phyloP scores from a whole-genome alignment of 2,888 invertebrate species.

The Volucella inanis region DNA sequence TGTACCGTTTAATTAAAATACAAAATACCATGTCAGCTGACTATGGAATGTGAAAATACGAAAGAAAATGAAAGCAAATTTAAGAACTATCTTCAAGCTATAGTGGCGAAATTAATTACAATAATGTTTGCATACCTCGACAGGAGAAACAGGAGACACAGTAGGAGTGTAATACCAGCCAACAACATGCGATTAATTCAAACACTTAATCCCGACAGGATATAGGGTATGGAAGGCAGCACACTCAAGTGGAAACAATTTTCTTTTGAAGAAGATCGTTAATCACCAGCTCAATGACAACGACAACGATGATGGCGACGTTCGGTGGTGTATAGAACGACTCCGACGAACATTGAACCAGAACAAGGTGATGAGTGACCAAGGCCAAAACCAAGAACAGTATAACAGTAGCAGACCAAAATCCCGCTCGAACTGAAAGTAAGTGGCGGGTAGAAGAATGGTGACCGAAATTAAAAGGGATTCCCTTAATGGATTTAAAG shows the following conservation, averaged over 20 bases:
- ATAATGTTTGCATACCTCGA: slow-evolving; percentile 54
- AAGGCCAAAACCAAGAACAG: too few species aligned
- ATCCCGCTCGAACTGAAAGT: too few species aligned
- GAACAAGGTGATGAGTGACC: slow-evolving; percentile 53
- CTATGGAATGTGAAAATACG: background rate
- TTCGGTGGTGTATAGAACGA: background rate
- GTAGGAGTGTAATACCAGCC: background rate
- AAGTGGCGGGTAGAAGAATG: too few species aligned
- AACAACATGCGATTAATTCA: slow-evolving; percentile 54
- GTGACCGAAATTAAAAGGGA: slow-evolving; percentile 70
- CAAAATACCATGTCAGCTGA: slow-evolving; percentile 37
- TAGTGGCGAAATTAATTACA: slow-evolving; percentile 51
- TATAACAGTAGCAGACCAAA: too few species aligned
- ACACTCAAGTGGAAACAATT: slow-evolving; percentile 67
- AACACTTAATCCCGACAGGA: slow-evolving; percentile 64
- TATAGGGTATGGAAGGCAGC: slow-evolving; percentile 6
- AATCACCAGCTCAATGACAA: slow-evolving; percentile 51
- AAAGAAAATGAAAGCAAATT: slow-evolving; percentile 30
- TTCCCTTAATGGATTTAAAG: slow-evolving; percentile 70
- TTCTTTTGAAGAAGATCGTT: slow-evolving; percentile 64
- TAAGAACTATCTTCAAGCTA: slow-evolving; percentile 26
- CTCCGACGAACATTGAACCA: slow-evolving; percentile 55
- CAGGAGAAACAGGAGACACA: slow-evolving; percentile 9
- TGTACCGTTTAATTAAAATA: slow-evolving; percentile 59
- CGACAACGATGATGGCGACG: slow-evolving; percentile 10